Evolutionary conservation across 2,888 invertebrate species (phyloP).

Genomic region (Brassicogethes aeneus): DNA sequence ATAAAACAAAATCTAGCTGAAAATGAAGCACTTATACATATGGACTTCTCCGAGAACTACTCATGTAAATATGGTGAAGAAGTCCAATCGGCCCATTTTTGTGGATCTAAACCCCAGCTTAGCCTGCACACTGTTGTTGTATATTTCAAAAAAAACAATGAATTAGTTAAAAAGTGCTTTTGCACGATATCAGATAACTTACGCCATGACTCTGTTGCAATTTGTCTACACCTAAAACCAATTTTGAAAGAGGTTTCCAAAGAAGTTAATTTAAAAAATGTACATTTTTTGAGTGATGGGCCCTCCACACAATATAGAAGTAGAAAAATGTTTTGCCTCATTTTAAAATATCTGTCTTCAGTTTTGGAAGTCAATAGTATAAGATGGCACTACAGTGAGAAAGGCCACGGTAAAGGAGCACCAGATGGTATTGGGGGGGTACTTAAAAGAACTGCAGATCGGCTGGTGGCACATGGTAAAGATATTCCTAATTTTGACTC

Average conservation of each 20-base stretch:
- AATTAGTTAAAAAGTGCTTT: not conserved
- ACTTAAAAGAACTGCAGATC: not conserved
- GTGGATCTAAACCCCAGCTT: not conserved
- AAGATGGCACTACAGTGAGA: constrained; percentile 1
- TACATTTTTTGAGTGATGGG: constrained; percentile 1
- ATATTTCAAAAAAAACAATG: not conserved
- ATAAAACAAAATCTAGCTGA: not conserved
- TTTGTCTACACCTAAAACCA: not conserved
- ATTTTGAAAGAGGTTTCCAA: not conserved
- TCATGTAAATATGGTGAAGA: not conserved
- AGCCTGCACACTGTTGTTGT: constrained; percentile 1
- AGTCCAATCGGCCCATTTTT: not conserved
- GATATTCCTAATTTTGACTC: not conserved
- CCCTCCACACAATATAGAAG: not conserved
- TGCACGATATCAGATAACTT: not conserved
- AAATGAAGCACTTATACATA: constrained; percentile 1
- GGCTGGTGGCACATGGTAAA: not conserved
- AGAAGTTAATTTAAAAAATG: not conserved
- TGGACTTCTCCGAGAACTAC: not conserved
- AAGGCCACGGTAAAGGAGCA: too few species aligned
- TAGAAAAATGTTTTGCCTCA: not conserved
- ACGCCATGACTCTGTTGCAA: not conserved
- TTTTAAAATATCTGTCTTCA: not conserved
- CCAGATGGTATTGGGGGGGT: too few species aligned
- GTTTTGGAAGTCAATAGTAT: not conserved